phyloP scores from a whole-genome alignment of 2,113 vertebrate species.

The Corynorhinus townsendii region DNA sequence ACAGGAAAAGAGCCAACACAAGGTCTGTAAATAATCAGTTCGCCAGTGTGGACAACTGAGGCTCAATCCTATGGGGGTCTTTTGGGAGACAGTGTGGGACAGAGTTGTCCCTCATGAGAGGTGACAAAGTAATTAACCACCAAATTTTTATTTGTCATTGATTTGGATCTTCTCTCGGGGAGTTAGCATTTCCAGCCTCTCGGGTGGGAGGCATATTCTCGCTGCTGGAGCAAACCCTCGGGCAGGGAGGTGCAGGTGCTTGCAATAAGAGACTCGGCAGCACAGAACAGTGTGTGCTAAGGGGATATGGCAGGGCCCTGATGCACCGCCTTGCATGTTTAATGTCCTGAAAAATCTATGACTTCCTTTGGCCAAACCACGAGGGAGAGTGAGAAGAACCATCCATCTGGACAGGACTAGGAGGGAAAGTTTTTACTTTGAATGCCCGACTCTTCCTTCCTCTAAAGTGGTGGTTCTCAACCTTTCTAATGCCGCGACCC shows the following conservation, averaged over 20 bases:
- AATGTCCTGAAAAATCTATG: slow-evolving; percentile 1
- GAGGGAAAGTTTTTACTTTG: background rate
- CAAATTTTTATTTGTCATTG: background rate
- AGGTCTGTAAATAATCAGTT: background rate
- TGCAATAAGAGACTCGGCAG: slow-evolving; percentile 41
- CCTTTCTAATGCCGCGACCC: too few relatives aligned
- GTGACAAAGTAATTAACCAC: background rate
- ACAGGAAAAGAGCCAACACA: background rate
- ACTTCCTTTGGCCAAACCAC: slow-evolving; percentile 29
- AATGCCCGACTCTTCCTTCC: background rate
- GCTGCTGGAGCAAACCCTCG: background rate
- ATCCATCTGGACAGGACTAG: background rate
- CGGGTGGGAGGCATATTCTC: background rate
- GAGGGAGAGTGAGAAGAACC: background rate
- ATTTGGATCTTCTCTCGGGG: background rate
- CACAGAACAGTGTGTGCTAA: background rate
- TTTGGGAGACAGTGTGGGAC: background rate
- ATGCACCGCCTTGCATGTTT: slow-evolving; percentile 13
- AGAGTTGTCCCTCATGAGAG: background rate
- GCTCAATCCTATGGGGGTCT: background rate
- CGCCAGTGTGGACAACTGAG: background rate
- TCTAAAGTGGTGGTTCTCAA: background rate
- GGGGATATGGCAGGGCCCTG: background rate
- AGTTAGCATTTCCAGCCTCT: background rate
- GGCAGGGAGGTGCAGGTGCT: slow-evolving; percentile 54